These are phyloP conservation scores for Eurystomus gularis DNA, from an alignment of 2,113 vertebrate species.

Conservation along the genomic window DNA sequence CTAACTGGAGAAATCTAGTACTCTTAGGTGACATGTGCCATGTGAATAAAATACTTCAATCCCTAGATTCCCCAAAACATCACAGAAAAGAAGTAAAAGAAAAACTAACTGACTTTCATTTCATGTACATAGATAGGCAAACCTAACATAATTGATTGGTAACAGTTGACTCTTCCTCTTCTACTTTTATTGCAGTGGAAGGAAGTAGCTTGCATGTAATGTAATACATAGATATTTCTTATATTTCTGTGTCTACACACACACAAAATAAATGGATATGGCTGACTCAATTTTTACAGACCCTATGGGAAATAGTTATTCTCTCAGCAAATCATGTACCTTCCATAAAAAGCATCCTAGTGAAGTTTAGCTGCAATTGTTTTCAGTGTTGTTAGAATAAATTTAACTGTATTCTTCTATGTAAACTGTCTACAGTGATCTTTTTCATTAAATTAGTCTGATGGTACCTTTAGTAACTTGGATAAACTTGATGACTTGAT, in stretches of 20 bases:
- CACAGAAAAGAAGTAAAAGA: background rate
- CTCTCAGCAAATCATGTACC: background rate
- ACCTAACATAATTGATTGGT: background rate
- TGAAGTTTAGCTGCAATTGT: background rate
- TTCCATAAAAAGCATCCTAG: background rate
- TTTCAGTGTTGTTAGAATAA: background rate
- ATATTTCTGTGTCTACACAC: background rate
- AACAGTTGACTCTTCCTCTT: background rate
- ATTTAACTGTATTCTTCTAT: background rate
- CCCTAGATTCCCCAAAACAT: background rate
- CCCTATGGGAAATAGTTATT: background rate
- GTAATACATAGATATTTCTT: background rate
- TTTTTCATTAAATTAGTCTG: background rate
- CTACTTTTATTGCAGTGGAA: background rate
- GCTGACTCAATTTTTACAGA: background rate
- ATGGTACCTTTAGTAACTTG: background rate
- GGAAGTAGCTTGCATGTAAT: background rate
- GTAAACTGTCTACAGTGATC: background rate
- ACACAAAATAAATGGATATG: background rate
- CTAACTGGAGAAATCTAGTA: background rate
- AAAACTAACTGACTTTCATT: background rate
- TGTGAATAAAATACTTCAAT: background rate
- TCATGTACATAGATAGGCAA: background rate
- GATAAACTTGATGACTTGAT: background rate
- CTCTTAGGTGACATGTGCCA: background rate